Evolutionary conservation across 2,888 invertebrate species (phyloP), one percentile per base, ranked within the genome.

Genomic region (Agrochola lychnidis): DNA sequence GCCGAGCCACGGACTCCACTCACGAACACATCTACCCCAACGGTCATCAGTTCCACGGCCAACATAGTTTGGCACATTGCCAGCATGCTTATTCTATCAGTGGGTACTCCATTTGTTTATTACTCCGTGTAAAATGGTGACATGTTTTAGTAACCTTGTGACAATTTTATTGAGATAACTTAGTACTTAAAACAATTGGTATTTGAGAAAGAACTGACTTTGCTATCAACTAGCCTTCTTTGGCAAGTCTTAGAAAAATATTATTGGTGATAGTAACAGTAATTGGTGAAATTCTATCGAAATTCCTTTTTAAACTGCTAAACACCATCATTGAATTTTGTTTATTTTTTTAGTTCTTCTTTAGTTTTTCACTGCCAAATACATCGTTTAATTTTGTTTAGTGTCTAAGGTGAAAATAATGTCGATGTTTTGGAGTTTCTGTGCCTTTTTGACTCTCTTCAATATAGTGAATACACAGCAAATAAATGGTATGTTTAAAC

Each of bases 401-500:
- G 10, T 66, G 6, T 66, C 6, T 7, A 12, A 22, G 30, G 2
- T 67, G 57, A n/a, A 14, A 51, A 62, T 0, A 42, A 77, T 77
- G 74, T 40, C 62, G n/a, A 22, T 0, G 2, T 42, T 81, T 56
- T 73, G n/a, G 74, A 16, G 19, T 57, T 30, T 78, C n/a, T 63
- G 30, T n/a, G 30, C 30, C 2, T 63, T 63, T 45, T 2, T 81
- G 7, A 14, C 42, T 16, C 19, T 81, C n/a, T 25, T 63, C 14
- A 57, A 63, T 51, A 2, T 78, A 30, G 56, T 10, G 16, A 56
- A 48, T 5, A 48, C 77, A 36, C 81, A 78, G 6, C 81, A 81
- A 81, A 48, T 63, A 19, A 74, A 61, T 25, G 30, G 81, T 63
- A 73, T 0, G 81, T 16, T 16, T 16, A 4, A 4, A 45, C 4